Conservation (phyloP, 2,888 invertebrate genomes). For the Lepetodrilus schrolli region DNA sequence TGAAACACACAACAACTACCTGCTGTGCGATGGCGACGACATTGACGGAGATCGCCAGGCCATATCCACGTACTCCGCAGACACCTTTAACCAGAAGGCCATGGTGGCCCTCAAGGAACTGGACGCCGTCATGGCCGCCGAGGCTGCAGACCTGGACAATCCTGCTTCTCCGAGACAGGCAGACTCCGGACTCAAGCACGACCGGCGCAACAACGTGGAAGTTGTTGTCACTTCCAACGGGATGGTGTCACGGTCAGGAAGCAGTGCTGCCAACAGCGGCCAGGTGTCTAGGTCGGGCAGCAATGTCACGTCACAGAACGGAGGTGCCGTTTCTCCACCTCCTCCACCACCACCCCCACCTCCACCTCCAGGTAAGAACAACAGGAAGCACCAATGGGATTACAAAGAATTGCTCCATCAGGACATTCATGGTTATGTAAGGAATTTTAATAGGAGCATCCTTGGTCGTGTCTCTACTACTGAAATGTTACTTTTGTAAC, state of each 20-base stretch:
- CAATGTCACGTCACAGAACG: constrained; percentile 18
- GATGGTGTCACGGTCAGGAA: not conserved
- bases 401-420: no score
- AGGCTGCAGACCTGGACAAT: constrained; percentile 51
- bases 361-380: constrained; percentile 40
- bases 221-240: not conserved
- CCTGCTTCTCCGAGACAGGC: not conserved
- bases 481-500: not conserved
- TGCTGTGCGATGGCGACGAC: not conserved
- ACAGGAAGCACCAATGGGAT: no score
- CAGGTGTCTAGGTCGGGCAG: not conserved
- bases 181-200: no score
- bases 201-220: not conserved
- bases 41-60: not conserved
- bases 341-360: constrained; percentile 44
- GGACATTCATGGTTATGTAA: no score
- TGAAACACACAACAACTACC: not conserved
- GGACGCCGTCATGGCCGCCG: constrained; percentile 71
- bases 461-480: no score
- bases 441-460: no score
- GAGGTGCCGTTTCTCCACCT: constrained; percentile 37
- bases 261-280: not conserved
- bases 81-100: constrained; percentile 64
- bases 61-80: constrained; percentile 33
- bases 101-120: constrained; percentile 68